Conservation (phyloP, 2,888 invertebrate species). For the Harpagoxenus sublaevis region DNA sequence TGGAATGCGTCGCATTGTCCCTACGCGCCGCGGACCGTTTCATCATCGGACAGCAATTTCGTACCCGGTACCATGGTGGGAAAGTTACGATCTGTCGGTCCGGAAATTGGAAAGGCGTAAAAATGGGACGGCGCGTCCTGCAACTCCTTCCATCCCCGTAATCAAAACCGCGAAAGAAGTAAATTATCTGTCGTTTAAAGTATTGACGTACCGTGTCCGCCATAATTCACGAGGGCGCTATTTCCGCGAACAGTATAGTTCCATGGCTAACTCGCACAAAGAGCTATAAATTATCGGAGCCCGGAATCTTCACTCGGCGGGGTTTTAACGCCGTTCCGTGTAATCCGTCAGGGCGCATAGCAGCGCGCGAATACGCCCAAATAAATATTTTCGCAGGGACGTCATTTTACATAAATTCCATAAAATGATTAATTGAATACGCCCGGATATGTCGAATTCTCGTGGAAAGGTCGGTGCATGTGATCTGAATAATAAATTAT, state of each 20-base stretch:
- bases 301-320: constrained; percentile 2
- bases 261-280: constrained; percentile 28
- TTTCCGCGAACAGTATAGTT: constrained; percentile 8
- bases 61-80: background rate
- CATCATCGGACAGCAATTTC: constrained; percentile 42
- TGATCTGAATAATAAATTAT: constrained; percentile 56
- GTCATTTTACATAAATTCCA: constrained; percentile 33
- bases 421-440: constrained; percentile 45
- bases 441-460: constrained; percentile 31
- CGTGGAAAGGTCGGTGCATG: background rate
- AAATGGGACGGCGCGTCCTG: constrained; percentile 7
- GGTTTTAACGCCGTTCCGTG: constrained; percentile 27
- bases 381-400: constrained; percentile 36
- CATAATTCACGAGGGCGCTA: constrained; percentile 24
- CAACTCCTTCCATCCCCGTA: background rate
- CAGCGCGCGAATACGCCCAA: constrained; percentile 1
- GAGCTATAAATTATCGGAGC: constrained; percentile 33
- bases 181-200: constrained; percentile 51
- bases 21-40: background rate
- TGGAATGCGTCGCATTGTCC: constrained; percentile 1
- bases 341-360: constrained; percentile 19
- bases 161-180: constrained; percentile 40
- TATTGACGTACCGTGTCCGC: constrained; percentile 24
- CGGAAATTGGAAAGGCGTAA: constrained; percentile 45
- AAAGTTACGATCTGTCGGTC: constrained; percentile 41